Conservation (phyloP, 2,888 invertebrate genomes). For the Pristionchus arcanus region DNA sequence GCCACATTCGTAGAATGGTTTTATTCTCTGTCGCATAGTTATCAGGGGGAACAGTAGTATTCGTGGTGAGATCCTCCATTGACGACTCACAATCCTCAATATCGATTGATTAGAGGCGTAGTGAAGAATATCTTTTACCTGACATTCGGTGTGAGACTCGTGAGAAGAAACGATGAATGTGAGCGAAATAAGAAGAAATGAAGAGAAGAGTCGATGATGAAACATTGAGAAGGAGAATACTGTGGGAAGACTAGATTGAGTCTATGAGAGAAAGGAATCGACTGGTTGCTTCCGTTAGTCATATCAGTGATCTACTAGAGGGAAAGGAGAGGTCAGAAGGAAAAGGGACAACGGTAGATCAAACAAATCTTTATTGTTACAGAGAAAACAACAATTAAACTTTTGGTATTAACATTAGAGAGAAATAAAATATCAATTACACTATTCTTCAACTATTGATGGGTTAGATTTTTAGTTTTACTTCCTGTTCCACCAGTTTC, state of each 20-base stretch:
- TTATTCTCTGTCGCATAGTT: background rate
- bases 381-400: background rate
- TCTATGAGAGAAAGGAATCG: background rate
- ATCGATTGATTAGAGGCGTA: background rate
- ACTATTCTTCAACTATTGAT: background rate
- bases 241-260: background rate
- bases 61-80: slow-evolving; percentile 26
- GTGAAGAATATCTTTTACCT: background rate
- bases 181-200: background rate
- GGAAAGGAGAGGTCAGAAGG: background rate
- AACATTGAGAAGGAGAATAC: background rate
- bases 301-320: background rate
- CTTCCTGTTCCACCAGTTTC: background rate
- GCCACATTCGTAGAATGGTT: slow-evolving; percentile 7
- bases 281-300: background rate
- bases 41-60: background rate
- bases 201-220: slow-evolving; percentile 16
- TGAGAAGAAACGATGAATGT: background rate
- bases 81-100: slow-evolving; percentile 1
- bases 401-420: background rate
- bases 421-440: background rate
- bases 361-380: background rate
- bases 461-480: too few species aligned
- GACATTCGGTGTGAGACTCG: background rate
- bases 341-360: background rate